Percentiles rank a stretch among this genome's conserved stretches.
These are phyloP conservation scores for Cuculus canorus DNA, from an alignment of 2,797 vertebrate genomes.

Conservation along the genomic window DNA sequence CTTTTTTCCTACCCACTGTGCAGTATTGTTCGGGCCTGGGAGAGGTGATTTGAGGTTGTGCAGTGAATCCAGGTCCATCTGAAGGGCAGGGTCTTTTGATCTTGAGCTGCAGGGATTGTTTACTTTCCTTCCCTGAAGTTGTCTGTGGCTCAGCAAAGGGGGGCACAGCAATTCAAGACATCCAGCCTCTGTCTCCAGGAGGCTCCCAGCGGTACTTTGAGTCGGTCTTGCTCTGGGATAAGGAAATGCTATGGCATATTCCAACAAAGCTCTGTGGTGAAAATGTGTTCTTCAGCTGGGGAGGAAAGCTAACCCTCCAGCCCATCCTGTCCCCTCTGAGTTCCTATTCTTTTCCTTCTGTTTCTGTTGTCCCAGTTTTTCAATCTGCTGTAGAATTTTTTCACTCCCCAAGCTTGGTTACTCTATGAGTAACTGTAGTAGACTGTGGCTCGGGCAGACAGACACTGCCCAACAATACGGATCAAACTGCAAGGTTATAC, in stretches of 20 bases:
- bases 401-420: background rate
- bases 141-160: background rate
- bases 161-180: background rate
- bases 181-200: background rate
- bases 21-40: background rate
- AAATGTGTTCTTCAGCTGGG: background rate
- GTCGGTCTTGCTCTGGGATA: background rate
- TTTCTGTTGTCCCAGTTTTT: background rate
- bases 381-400: background rate
- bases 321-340: background rate
- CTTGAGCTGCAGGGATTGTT: background rate
- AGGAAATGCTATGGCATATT: background rate
- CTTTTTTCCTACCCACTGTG: fast-evolving
- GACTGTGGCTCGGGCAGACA: background rate
- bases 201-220: background rate
- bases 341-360: background rate
- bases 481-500: background rate
- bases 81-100: background rate
- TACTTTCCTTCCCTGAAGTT: background rate
- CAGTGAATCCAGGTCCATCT: background rate
- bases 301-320: background rate
- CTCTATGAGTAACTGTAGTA: too few species aligned
- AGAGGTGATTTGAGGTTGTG: background rate
- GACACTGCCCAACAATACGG: background rate
- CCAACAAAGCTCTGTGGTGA: background rate